These are phyloP conservation scores for Helleia helle DNA, from an alignment of 2,888 invertebrate species.

Conservation along the genomic window DNA sequence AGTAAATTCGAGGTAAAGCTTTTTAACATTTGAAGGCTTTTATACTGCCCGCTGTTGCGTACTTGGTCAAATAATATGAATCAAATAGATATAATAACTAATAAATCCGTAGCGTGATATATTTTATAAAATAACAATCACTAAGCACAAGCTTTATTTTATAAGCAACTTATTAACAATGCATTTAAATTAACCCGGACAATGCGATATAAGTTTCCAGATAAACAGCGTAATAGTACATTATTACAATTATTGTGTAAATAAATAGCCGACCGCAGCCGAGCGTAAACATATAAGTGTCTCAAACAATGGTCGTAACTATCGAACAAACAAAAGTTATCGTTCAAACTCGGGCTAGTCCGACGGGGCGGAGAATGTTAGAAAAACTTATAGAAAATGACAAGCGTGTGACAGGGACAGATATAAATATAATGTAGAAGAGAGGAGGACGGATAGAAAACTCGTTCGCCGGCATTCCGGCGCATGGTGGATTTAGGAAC, in stretches of 20 bases:
- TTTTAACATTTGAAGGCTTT: too few relatives aligned
- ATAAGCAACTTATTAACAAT: too few relatives aligned
- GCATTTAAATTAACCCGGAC: too few relatives aligned
- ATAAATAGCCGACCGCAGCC: slow-evolving; percentile 47
- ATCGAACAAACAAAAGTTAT: slow-evolving; percentile 65
- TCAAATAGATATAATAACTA: too few relatives aligned
- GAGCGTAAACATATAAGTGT: slow-evolving; percentile 62
- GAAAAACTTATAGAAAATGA: slow-evolving; percentile 75
- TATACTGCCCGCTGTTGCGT: too few relatives aligned
- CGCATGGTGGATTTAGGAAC: slow-evolving; percentile 72
- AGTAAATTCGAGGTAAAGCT: too few relatives aligned
- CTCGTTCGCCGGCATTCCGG: slow-evolving; percentile 70
- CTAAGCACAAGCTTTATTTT: too few relatives aligned
- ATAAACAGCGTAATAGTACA: slow-evolving; percentile 38
- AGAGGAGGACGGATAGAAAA: slow-evolving; percentile 64
- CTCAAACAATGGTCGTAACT: slow-evolving; percentile 65
- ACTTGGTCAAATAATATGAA: too few relatives aligned
- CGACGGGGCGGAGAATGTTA: slow-evolving; percentile 63
- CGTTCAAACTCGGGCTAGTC: slow-evolving; percentile 52
- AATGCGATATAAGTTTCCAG: too few relatives aligned
- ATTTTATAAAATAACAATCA: too few relatives aligned
- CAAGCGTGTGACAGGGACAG: slow-evolving; percentile 64
- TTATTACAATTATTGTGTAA: slow-evolving; percentile 45
- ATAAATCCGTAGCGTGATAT: too few relatives aligned
- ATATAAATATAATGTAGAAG: slow-evolving; percentile 45